phyloP scores from a whole-genome alignment of 2,888 invertebrate species.

The Cephus pygmeus region DNA sequence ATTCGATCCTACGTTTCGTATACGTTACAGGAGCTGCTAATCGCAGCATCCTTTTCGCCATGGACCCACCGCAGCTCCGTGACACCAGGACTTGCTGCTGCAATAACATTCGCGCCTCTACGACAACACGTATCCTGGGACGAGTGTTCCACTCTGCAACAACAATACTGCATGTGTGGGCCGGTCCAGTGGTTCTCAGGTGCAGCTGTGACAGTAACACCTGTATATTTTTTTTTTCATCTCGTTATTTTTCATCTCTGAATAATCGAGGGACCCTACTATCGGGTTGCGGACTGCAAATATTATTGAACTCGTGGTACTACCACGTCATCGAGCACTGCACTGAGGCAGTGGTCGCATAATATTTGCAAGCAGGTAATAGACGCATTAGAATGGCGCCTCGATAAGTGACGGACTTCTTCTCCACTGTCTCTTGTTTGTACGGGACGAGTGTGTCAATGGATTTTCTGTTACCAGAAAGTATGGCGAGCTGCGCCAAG shows the following conservation, averaged over 20 bases:
- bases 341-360: slow-evolving; percentile 17
- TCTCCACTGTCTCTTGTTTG: slow-evolving; percentile 35
- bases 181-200: slow-evolving; percentile 29
- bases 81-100: slow-evolving; percentile 53
- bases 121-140: slow-evolving; percentile 44
- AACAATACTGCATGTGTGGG: slow-evolving; percentile 61
- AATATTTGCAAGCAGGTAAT: slow-evolving; percentile 58
- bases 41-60: not conserved
- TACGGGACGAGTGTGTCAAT: slow-evolving; percentile 46
- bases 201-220: not conserved
- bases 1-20: not conserved
- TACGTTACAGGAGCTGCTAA: not conserved
- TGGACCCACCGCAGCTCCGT: slow-evolving; percentile 46
- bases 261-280: not conserved
- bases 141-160: slow-evolving; percentile 56
- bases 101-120: slow-evolving; percentile 55
- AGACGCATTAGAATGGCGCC: slow-evolving; percentile 56
- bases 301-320: not conserved
- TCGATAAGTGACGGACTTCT: slow-evolving; percentile 51
- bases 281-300: not conserved
- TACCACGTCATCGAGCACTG: not conserved
- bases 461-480: slow-evolving; percentile 54
- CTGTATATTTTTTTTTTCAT: not conserved
- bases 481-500: slow-evolving; percentile 45
- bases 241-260: not conserved